phyloP scores from a whole-genome alignment of 1,140 invertebrate genomes.

The Aricia agestis region DNA sequence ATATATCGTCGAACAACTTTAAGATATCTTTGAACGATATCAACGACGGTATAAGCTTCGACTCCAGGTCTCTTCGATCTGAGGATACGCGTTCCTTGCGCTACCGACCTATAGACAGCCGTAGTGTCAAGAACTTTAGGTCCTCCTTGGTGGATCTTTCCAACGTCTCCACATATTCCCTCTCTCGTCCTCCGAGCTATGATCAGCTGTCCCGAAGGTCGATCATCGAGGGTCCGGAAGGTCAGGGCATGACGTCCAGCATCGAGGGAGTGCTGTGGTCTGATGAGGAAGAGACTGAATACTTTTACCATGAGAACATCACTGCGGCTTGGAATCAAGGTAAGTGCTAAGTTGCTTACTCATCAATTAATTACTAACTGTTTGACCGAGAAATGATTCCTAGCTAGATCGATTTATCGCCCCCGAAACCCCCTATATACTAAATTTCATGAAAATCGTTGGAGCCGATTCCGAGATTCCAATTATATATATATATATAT shows the following conservation, averaged over 20 bases:
- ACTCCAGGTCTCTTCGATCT: constrained; percentile 57
- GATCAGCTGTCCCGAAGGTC: constrained; percentile 63
- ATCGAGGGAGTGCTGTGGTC: constrained; percentile 75
- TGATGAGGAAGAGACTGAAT: constrained; percentile 73
- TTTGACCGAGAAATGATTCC: too few relatives aligned
- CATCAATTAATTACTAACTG: too few relatives aligned
- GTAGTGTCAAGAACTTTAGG: constrained; percentile 64
- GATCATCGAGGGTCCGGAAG: constrained; percentile 51
- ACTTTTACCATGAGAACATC: constrained; percentile 72
- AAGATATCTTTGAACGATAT: constrained; percentile 65
- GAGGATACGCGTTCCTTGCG: constrained; percentile 54
- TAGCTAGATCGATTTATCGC: too few relatives aligned
- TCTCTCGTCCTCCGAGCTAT: constrained; percentile 63
- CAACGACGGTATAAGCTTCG: constrained; percentile 50
- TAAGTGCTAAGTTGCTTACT: constrained; percentile 32
- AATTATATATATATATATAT: too few relatives aligned
- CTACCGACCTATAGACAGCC: constrained; percentile 60
- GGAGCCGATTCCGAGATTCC: too few relatives aligned
- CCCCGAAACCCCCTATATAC: too few relatives aligned
- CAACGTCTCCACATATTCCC: constrained; percentile 50
- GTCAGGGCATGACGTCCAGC: constrained; percentile 67
- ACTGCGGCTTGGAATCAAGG: constrained; percentile 71
- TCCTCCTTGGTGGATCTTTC: constrained; percentile 62
- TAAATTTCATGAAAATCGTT: too few relatives aligned
- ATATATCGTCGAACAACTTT: constrained; percentile 66